A percentile compares a stretch with the other conserved stretches of the same genome.
These are phyloP conservation scores for Drosophila gaucha DNA, from an alignment of 2,888 invertebrate genomes.

Conservation along the genomic window DNA sequence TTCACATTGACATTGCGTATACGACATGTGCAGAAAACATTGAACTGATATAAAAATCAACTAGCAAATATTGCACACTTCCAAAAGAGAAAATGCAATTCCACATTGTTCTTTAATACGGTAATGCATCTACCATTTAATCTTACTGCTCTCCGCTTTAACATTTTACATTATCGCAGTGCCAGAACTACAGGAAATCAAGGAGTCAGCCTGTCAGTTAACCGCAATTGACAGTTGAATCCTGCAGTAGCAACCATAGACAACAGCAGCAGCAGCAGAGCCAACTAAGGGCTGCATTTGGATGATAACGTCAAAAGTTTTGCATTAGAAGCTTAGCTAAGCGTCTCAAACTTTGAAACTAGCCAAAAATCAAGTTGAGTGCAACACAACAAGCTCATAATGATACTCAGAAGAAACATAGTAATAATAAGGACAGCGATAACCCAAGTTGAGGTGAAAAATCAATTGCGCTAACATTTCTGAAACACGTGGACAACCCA, in stretches of 20 bases:
- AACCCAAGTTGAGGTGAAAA: slow-evolving; percentile 21
- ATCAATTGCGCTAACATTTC: slow-evolving; percentile 37
- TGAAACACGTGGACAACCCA: slow-evolving; percentile 18
- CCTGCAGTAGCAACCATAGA: neutral
- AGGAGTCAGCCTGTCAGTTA: slow-evolving; percentile 7
- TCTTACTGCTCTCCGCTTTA: too few relatives aligned
- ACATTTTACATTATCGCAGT: neutral
- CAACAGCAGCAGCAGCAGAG: neutral
- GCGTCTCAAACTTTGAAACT: slow-evolving; percentile 3
- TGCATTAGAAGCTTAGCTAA: slow-evolving; percentile 21
- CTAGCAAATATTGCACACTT: neutral
- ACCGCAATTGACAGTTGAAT: slow-evolving; percentile 20
- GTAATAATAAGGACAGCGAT: neutral
- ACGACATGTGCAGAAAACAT: neutral
- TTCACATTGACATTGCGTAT: neutral
- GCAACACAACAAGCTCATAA: slow-evolving; percentile 6
- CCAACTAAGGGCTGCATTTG: slow-evolving; percentile 17
- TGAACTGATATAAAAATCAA: neutral
- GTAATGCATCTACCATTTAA: neutral
- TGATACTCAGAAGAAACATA: neutral
- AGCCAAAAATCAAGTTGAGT: neutral
- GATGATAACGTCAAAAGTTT: slow-evolving; percentile 43
- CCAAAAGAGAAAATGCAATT: neutral
- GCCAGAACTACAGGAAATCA: neutral
- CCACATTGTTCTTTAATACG: neutral